Evolutionary conservation across 2,888 invertebrate genomes (phyloP).

Genomic region (Chrysolina haemoptera): DNA sequence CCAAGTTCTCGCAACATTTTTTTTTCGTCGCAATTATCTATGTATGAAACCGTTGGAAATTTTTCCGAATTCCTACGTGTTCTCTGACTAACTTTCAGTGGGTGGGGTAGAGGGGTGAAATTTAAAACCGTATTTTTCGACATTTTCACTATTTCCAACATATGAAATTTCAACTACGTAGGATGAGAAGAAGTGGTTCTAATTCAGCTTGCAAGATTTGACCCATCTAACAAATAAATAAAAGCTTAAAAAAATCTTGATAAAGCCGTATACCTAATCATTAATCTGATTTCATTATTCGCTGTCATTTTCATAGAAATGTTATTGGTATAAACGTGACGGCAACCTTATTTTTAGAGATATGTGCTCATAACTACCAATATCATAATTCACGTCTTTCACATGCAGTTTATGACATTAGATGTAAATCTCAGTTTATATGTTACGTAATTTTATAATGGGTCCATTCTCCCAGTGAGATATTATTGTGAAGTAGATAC

Average conservation of each 20-base stretch:
- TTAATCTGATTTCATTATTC: constrained; percentile 1
- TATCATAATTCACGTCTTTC: not conserved
- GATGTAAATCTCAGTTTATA: not conserved
- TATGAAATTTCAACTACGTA: no score
- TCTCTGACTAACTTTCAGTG: no score
- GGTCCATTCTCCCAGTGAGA: not conserved
- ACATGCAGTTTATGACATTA: not conserved
- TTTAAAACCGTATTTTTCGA: no score
- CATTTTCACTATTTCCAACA: no score
- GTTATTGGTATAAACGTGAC: constrained; percentile 15
- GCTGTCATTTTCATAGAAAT: not conserved
- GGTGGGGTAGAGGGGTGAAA: no score
- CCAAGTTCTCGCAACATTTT: no score
- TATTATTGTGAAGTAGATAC: not conserved
- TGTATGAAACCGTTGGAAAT: no score
- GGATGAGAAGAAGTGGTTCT: no score
- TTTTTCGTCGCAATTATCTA: no score
- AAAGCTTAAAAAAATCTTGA: not conserved
- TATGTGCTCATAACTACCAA: not conserved
- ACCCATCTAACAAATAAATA: no score
- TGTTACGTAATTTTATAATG: constrained; percentile 7
- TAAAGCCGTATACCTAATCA: not conserved
- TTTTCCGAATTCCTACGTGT: no score
- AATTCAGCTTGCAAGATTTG: no score
- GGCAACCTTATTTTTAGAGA: constrained; percentile 33